Conservation (phyloP, 2,797 vertebrate species). For the Pipistrellus kuhlii region DNA sequence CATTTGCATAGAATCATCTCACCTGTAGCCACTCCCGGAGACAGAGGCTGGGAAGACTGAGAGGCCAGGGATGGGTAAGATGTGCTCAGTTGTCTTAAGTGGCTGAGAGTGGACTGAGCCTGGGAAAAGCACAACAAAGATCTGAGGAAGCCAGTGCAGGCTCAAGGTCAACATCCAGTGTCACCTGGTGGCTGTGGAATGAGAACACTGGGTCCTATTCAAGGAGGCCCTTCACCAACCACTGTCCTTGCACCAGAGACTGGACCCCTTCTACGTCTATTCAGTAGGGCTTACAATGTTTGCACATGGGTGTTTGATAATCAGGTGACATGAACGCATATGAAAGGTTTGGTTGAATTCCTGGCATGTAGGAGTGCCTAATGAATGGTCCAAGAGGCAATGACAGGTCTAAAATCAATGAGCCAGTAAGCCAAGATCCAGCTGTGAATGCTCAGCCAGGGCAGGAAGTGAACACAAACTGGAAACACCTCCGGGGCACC, state of each 20-base stretch:
- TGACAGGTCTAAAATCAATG: neutral
- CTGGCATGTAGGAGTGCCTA: neutral
- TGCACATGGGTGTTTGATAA: neutral
- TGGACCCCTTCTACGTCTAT: neutral
- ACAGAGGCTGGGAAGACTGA: fast-evolving
- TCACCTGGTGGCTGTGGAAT: too few relatives aligned
- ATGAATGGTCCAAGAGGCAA: too few relatives aligned
- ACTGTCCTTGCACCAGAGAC: fast-evolving
- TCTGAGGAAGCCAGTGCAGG: neutral
- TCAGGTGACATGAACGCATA: neutral
- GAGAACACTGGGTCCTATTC: fast-evolving
- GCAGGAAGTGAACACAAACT: too few relatives aligned
- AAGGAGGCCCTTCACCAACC: fast-evolving
- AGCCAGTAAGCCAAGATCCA: neutral
- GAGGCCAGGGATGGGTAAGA: fast-evolving
- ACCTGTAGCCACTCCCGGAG: fast-evolving
- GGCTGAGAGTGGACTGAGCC: too few relatives aligned
- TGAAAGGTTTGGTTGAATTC: neutral
- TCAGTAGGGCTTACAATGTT: neutral
- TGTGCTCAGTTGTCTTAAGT: fast-evolving
- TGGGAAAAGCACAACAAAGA: neutral
- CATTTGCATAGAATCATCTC: neutral
- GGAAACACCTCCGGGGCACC: neutral
- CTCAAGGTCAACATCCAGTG: neutral
- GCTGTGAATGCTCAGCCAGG: neutral